phyloP scores from a whole-genome alignment of 2,113 vertebrate species.

The Sinocyclocheilus rhinocerous region DNA sequence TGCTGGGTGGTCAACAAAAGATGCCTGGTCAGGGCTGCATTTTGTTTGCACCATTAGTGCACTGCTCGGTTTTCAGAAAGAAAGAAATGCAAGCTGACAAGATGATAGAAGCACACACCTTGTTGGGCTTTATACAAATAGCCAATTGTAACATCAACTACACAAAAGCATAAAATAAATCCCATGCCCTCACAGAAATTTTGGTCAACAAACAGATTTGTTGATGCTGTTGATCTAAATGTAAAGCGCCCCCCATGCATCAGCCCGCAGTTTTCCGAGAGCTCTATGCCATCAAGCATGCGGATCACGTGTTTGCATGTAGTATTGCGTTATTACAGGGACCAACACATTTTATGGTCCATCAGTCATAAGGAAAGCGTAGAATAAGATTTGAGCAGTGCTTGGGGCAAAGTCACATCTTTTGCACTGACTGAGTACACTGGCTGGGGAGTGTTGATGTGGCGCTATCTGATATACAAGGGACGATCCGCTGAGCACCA shows the following conservation, averaged over 20 bases:
- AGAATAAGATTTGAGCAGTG: conserved; percentile 47
- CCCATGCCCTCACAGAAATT: neutral
- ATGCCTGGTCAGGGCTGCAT: neutral
- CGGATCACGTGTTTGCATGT: conserved; percentile 41
- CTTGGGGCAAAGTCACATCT: conserved; percentile 55
- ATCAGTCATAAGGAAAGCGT: conserved; percentile 45
- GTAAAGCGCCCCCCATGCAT: neutral
- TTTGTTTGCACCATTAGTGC: neutral
- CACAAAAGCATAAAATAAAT: neutral
- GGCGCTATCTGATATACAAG: conserved; percentile 9
- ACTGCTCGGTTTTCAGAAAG: neutral
- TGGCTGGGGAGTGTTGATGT: conserved; percentile 24
- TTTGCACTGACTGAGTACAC: conserved; percentile 25
- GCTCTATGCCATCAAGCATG: conserved; percentile 29
- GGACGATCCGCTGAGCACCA: conserved; percentile 7
- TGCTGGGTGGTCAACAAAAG: conserved; percentile 19
- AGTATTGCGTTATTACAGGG: conserved; percentile 43
- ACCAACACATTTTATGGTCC: conserved; percentile 50
- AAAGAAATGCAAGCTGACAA: neutral
- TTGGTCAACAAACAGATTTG: neutral
- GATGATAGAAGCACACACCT: neutral
- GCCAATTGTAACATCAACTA: neutral
- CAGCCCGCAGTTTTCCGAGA: neutral
- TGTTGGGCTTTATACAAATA: neutral
- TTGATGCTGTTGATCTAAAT: conserved; percentile 35